phyloP scores from a whole-genome alignment of 1,140 invertebrate genomes.

The Eufriesea mexicana region DNA sequence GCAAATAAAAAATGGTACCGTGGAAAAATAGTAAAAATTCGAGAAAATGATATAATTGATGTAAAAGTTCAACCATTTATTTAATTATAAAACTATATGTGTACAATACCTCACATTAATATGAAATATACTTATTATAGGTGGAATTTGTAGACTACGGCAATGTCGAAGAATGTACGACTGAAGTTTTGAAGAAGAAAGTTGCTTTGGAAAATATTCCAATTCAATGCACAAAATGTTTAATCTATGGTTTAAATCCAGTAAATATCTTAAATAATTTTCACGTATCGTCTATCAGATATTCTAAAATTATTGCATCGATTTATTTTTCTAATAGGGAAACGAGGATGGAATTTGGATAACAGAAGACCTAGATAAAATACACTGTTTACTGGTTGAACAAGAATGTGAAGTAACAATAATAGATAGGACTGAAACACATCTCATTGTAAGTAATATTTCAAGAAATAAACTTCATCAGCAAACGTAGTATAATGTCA shows the following conservation, averaged over 20 bases:
- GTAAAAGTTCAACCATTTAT: conserved; percentile 57
- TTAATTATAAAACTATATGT: conserved; percentile 27
- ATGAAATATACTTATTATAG: conserved; percentile 41
- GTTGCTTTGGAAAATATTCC: conserved; percentile 85
- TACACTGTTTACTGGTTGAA: conserved; percentile 74
- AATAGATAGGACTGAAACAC: conserved; percentile 28
- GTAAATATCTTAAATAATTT: conserved; percentile 67
- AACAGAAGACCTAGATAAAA: conserved; percentile 70
- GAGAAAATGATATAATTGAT: conserved; percentile 48
- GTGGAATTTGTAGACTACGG: conserved; percentile 83
- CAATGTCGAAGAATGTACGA: conserved; percentile 81
- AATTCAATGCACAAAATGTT: conserved; percentile 77
- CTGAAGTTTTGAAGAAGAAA: conserved; percentile 83
- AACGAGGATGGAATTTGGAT: conserved; percentile 62
- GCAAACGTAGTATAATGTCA: background rate
- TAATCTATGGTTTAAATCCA: conserved; percentile 75
- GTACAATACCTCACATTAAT: conserved; percentile 1
- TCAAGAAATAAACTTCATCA: background rate
- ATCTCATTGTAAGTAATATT: conserved; percentile 54
- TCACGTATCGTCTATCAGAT: background rate
- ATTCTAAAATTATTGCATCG: background rate
- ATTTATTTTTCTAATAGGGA: conserved; percentile 34
- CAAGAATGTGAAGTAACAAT: conserved; percentile 64
- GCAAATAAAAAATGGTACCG: conserved; percentile 84
- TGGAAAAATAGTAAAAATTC: conserved; percentile 73